phyloP scores from a whole-genome alignment of 2,888 invertebrate genomes.

The Pheosia gnoma region DNA sequence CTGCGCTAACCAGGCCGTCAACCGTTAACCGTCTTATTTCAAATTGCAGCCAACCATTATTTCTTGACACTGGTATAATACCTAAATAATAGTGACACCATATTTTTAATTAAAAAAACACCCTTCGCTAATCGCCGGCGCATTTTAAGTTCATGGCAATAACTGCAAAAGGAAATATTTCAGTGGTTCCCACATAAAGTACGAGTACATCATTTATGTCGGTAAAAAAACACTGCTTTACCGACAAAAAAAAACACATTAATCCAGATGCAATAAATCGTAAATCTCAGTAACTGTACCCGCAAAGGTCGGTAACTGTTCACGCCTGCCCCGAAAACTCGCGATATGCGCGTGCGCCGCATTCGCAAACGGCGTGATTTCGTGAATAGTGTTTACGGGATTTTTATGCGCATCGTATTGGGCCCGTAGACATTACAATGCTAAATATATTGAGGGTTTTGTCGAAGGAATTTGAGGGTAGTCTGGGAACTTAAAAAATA shows the following conservation, averaged over 20 bases:
- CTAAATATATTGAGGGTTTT: not conserved
- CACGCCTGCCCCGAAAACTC: constrained; percentile 6
- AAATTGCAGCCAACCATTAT: too few species aligned
- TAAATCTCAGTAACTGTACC: constrained; percentile 12
- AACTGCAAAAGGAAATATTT: too few species aligned
- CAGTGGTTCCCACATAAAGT: too few species aligned
- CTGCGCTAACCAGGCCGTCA: too few species aligned
- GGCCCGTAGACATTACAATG: not conserved
- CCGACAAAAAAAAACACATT: not conserved
- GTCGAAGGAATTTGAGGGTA: not conserved
- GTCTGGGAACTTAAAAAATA: not conserved
- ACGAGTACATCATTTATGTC: not conserved
- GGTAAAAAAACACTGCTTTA: not conserved
- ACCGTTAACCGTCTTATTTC: too few species aligned
- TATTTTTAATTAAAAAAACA: too few species aligned
- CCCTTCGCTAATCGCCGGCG: too few species aligned
- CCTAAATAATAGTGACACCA: too few species aligned
- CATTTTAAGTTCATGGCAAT: too few species aligned
- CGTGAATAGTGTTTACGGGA: constrained; percentile 4
- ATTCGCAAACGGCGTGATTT: not conserved
- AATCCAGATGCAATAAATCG: not conserved
- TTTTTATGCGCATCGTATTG: constrained; percentile 4
- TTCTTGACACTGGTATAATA: too few species aligned
- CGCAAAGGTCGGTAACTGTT: constrained; percentile 9
- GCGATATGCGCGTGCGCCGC: constrained; percentile 1